A percentile compares a stretch with the other conserved stretches of the same genome.
phyloP scores from a whole-genome alignment of 2,113 vertebrate genomes.

The Ahaetulla prasina region DNA sequence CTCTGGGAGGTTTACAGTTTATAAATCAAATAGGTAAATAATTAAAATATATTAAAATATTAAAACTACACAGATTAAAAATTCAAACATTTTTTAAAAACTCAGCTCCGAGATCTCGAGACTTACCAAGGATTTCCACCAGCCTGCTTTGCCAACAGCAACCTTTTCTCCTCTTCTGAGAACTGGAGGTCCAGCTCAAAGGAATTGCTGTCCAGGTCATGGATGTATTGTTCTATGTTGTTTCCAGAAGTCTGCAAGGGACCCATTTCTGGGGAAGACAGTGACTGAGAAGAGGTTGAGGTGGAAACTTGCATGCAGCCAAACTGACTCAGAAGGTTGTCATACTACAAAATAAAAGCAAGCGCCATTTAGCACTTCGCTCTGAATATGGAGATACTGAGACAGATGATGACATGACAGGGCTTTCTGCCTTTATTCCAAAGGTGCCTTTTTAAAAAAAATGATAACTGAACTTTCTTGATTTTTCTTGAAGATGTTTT shows the following conservation, averaged over 20 bases:
- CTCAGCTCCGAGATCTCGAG: not conserved
- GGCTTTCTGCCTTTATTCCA: not conserved
- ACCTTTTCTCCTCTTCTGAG: constrained; percentile 90
- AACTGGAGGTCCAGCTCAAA: constrained; percentile 97
- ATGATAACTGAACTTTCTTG: not conserved
- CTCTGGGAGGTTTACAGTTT: not conserved
- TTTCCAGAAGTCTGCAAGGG: constrained; percentile 82
- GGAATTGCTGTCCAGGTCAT: constrained; percentile 94
- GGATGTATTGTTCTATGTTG: constrained; percentile 98
- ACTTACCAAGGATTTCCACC: constrained; percentile 92
- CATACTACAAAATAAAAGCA: constrained; percentile 76
- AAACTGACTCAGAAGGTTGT: constrained; percentile 98
- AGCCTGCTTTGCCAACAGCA: constrained; percentile 93
- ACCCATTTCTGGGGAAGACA: constrained; percentile 73
- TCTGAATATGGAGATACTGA: not conserved
- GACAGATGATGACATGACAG: not conserved
- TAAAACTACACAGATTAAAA: not conserved
- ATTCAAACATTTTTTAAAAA: not conserved
- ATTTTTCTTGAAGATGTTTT: not conserved
- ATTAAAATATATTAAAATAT: not conserved
- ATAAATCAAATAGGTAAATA: not conserved
- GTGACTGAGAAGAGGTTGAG: constrained; percentile 82
- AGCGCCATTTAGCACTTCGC: not conserved
- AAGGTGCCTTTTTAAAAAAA: not conserved
- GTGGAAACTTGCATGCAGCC: constrained; percentile 96